Evolutionary conservation across 2,797 vertebrate species (phyloP).

Genomic region (Sphaeramia orbicularis): DNA sequence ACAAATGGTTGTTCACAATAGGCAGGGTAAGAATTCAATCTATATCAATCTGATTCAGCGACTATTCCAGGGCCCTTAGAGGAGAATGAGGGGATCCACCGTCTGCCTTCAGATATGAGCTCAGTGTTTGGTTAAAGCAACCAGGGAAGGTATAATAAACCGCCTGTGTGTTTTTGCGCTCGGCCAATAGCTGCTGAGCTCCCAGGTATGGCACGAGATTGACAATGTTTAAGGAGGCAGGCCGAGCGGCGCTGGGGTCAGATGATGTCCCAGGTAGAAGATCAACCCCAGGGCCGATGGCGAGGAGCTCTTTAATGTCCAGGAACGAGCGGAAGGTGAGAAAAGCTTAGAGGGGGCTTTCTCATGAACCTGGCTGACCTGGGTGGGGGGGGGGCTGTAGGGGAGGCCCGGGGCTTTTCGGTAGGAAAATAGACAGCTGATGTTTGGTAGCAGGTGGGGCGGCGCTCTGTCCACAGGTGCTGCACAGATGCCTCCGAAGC

Average conservation of each 20-base stretch:
- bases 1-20: constrained; percentile 78
- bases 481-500: constrained; percentile 84
- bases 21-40: constrained; percentile 76
- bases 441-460: constrained; percentile 71
- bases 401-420: constrained; percentile 54
- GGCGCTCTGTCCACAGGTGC: constrained; percentile 83
- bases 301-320: constrained; percentile 79
- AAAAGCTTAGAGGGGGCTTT: constrained; percentile 81
- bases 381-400: constrained; percentile 61
- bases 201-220: constrained; percentile 68
- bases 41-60: constrained; percentile 77
- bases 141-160: constrained; percentile 72
- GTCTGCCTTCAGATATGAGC: constrained; percentile 69
- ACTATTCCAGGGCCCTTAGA: constrained; percentile 62
- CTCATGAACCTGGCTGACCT: constrained; percentile 83
- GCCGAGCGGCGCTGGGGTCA: constrained; percentile 69
- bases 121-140: constrained; percentile 74
- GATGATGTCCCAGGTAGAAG: constrained; percentile 73
- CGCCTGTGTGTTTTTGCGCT: constrained; percentile 68
- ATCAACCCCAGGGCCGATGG: constrained; percentile 69
- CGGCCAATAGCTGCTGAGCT: constrained; percentile 67
- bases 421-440: constrained; percentile 72
- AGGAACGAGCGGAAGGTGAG: constrained; percentile 84
- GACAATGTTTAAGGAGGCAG: constrained; percentile 76
- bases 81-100: constrained; percentile 69